Percentiles rank a stretch among this genome's conserved stretches.
Conservation (phyloP, 2,797 vertebrate species). For the Enteromius viviparus region DNA sequence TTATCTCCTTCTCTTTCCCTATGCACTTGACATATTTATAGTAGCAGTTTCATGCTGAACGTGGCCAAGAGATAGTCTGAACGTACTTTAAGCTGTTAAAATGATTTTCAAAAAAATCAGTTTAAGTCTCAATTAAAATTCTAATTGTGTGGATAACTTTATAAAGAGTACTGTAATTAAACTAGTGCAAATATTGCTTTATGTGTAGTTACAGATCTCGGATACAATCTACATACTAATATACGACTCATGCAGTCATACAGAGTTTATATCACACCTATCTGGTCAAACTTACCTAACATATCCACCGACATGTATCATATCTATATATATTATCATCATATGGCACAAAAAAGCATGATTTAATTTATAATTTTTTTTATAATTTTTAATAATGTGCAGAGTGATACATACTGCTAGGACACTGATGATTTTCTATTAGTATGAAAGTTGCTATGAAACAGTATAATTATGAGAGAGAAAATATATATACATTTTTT, state of each 20-base stretch:
- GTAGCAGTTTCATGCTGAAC: neutral
- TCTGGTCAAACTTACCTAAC: neutral
- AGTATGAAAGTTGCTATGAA: neutral
- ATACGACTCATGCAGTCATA: neutral
- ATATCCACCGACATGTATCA: neutral
- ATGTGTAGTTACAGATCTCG: constrained; percentile 23
- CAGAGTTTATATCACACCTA: constrained; percentile 9
- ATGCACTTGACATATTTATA: constrained; percentile 14
- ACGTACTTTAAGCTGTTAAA: neutral
- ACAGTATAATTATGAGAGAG: neutral
- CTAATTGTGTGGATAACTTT: constrained; percentile 20
- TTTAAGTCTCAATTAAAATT: constrained; percentile 37
- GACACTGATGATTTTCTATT: neutral
- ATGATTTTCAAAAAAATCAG: neutral
- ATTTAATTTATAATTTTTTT: too few relatives aligned
- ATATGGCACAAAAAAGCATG: neutral
- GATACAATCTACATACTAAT: constrained; percentile 27
- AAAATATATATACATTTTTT: too few relatives aligned
- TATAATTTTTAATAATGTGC: too few relatives aligned
- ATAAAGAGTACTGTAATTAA: constrained; percentile 20
- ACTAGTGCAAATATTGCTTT: neutral
- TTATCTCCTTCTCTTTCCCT: neutral
- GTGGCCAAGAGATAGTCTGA: neutral
- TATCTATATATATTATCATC: neutral
- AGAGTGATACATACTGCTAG: too few relatives aligned